Evolutionary conservation across 2,113 vertebrate species (phyloP).

Genomic region (Ahaetulla prasina): DNA sequence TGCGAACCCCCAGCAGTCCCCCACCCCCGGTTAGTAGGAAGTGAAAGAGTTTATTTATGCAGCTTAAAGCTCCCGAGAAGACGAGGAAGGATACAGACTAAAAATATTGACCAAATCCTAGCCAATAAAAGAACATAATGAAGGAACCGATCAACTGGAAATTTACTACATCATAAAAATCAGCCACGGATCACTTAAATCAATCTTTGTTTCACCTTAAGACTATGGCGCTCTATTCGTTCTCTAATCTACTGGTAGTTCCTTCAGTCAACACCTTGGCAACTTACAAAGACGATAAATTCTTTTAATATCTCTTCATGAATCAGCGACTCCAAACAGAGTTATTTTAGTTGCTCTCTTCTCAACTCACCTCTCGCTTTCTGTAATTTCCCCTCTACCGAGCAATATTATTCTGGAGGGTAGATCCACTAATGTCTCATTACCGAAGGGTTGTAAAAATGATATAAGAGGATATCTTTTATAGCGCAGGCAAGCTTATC

Average conservation of each 20-base stretch:
- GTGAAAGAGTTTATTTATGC: not conserved
- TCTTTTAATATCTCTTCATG: constrained; percentile 61
- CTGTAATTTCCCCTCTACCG: constrained; percentile 13
- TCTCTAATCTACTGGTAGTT: not conserved
- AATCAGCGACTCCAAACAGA: constrained; percentile 52
- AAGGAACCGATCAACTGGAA: not conserved
- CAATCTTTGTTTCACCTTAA: not conserved
- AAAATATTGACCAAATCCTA: not conserved
- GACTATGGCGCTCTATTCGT: constrained; percentile 14
- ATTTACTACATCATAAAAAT: not conserved
- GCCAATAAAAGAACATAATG: not conserved
- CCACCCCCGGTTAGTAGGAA: not conserved
- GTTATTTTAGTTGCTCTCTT: constrained; percentile 47
- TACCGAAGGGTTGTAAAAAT: constrained; percentile 3
- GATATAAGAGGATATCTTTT: not conserved
- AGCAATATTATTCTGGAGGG: not conserved
- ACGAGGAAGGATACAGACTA: not conserved
- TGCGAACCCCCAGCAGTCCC: too few relatives aligned
- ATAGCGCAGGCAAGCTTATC: not conserved
- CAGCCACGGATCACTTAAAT: not conserved
- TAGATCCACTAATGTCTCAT: not conserved
- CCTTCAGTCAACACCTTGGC: constrained; percentile 45
- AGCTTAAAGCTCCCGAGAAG: not conserved
- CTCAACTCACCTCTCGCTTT: constrained; percentile 40
- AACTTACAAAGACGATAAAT: constrained; percentile 50